Base-by-base conservation (phyloP, 2,888 invertebrate species). In the Tetanocera ferruginea region DNA sequence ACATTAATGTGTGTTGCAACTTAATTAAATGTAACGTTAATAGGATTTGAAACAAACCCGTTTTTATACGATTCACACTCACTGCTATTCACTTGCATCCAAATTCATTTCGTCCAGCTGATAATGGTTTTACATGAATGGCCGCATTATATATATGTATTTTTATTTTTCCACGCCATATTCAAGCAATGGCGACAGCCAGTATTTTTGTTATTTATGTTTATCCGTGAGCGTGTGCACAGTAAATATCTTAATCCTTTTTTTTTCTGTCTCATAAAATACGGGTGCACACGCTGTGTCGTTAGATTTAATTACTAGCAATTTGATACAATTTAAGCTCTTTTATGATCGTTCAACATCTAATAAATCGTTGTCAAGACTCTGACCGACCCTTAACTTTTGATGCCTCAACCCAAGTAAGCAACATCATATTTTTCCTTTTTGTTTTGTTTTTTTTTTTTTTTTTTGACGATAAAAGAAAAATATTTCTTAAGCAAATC, bases 1-100 rank as follows among this genome's bases (percentile, higher is more conserved):
- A 6, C 43, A 43, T 43, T 43, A 43, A 43, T 43, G 43, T 19
- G 55, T 60, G 60, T 60, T 37, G 37, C 14, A 69, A 69, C 51
- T 43, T 69, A 69, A 69, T 69, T 69, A 51, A 69, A 69, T 69
- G 25, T 51, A 23, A 8, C 69, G 51, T 67, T 67, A 67, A 67
- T 43, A 66, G 17, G 66, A 34, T 37, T 67, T 43, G 43, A 19
- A n/a, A 19, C 62, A 28, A 64, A n/a, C n/a, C 31, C 34, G 34
- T 31, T 34, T 66, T 66, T 17, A 37, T 66, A n/a, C 37, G 37
- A 66, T 28, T 34, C 31, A 8, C 31, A 66, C n/a, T 19, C 3
- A n/a, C 19, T 34, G 31, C 14, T n/a, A 37, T 8, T 64, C 64
- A 28, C 64, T 31, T 64, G 14, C 34, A 17, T 19, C 37, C 14